Base-by-base conservation (phyloP, 2,888 invertebrate species). In the Scaeva pyrastri region DNA sequence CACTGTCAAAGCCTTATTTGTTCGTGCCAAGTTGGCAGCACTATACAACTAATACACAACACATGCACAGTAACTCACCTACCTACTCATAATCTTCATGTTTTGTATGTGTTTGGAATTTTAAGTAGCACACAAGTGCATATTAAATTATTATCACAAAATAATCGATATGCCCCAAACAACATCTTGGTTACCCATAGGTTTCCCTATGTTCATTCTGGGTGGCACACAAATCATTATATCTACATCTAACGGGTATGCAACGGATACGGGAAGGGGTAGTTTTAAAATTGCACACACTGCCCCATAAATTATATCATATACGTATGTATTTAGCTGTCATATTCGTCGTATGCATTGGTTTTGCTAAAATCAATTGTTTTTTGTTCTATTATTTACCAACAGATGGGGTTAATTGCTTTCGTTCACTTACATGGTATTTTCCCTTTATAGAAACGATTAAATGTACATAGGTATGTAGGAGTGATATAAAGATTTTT, bases 371-470 rank as follows among this genome's bases (percentile, higher is more conserved):
- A 62, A 43, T 62, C 16, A 23, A 43, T 62, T 62, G 8, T 58
- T 36, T 41, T 23, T 10, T n/a, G 41, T 62, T 62, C 12, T n/a
- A 52, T 68, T 39, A 68, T 68, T 68, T 39, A 68, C 19, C 52
- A 52, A 68, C 68, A 68, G 70, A 48, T 75, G 81, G 39, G n/a
- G 75, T 62, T 56, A 55, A 62, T 75, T 56, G 62, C 45, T 75
- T 71, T 81, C 56, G 48, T 81, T 64, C 75, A n/a, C 71, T 64
- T 55, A 21, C 19, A 36, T 74, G 10, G 1, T 19, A 0, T 39
- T 19, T 2, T 21, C 10, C 2, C 36, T 39, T 39, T 5, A 23
- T n/a, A 11, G n/a, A 12, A 23, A 45, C 23, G 10, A 2, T 3
- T 62, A n/a, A 11, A 41, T n/a, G n/a, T n/a, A n/a, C n/a, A n/a